Percentiles rank a stretch among this genome's conserved stretches.
phyloP scores from a whole-genome alignment of 1,140 invertebrate genomes.

The Colletes latitarsis region DNA sequence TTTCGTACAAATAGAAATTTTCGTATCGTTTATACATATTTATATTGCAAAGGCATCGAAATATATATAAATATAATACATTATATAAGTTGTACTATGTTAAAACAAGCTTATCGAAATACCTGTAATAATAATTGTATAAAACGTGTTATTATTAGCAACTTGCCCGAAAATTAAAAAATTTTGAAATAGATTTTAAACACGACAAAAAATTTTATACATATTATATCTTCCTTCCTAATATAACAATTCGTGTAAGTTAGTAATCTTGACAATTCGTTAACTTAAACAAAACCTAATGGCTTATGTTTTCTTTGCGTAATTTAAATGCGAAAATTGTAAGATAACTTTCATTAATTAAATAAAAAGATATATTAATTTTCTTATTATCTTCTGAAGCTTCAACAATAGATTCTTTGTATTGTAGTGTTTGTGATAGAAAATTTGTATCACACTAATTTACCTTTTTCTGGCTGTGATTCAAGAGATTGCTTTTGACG shows the following conservation, averaged over 20 bases:
- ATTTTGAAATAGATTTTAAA: background rate
- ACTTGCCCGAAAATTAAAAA: background rate
- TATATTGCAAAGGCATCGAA: slow-evolving; percentile 23
- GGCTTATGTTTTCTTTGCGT: background rate
- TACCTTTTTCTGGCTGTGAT: background rate
- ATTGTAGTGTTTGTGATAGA: background rate
- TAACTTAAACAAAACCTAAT: background rate
- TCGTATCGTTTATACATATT: slow-evolving; percentile 38
- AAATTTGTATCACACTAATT: background rate
- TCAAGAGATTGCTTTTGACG: background rate
- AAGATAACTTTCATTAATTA: too few relatives aligned
- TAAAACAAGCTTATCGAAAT: slow-evolving; percentile 15
- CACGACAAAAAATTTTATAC: slow-evolving; percentile 7
- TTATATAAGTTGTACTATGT: slow-evolving; percentile 15
- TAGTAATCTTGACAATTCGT: slow-evolving; percentile 16
- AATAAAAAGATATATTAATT: slow-evolving; percentile 14
- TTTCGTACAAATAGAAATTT: slow-evolving; percentile 46
- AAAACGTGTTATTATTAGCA: slow-evolving; percentile 17
- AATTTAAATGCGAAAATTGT: too few relatives aligned
- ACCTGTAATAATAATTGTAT: slow-evolving; percentile 23
- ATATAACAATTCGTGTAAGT: slow-evolving; percentile 14
- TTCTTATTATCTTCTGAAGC: background rate
- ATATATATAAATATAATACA: slow-evolving; percentile 42
- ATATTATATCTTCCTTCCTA: slow-evolving; percentile 16
- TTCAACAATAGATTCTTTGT: background rate